phyloP scores from a whole-genome alignment of 2,888 invertebrate genomes.

The Harpalus rubripes region DNA sequence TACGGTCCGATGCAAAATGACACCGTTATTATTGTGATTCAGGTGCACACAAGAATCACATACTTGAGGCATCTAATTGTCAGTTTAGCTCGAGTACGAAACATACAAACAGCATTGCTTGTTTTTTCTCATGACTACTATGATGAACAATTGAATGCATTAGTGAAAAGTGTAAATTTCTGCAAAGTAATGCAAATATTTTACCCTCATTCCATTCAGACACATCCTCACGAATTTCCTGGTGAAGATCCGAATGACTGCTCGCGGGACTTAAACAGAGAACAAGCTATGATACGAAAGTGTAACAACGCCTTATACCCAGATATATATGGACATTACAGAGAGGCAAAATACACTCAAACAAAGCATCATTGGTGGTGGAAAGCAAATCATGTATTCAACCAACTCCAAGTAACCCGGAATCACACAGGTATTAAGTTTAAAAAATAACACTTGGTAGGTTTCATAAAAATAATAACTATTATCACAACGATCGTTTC shows the following conservation, averaged over 20 bases:
- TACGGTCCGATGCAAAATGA: constrained; percentile 93
- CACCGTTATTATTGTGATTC: constrained; percentile 92
- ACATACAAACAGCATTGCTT: constrained; percentile 92
- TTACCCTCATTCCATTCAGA: constrained; percentile 97
- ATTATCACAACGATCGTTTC: no score
- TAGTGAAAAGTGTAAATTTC: constrained; percentile 95
- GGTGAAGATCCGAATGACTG: no score
- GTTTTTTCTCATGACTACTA: constrained; percentile 98
- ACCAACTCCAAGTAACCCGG: constrained; percentile 90
- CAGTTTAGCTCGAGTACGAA: constrained; percentile 92
- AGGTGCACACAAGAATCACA: constrained; percentile 96
- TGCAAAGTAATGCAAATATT: constrained; percentile 98
- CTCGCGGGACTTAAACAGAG: no score
- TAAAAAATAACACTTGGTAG: no score
- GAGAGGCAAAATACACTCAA: constrained; percentile 97
- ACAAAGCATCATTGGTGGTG: constrained; percentile 99
- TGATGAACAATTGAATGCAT: constrained; percentile 93
- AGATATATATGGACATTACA: no score
- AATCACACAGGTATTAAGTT: constrained; percentile 93
- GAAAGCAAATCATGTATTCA: constrained; percentile 97
- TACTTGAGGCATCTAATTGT: constrained; percentile 96
- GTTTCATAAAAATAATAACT: constrained; percentile 98
- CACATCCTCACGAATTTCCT: constrained; percentile 94
- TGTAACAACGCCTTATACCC: no score
- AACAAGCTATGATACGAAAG: no score